Evolutionary conservation across 2,888 invertebrate genomes (phyloP).

Genomic region (Autographa pulchrina): DNA sequence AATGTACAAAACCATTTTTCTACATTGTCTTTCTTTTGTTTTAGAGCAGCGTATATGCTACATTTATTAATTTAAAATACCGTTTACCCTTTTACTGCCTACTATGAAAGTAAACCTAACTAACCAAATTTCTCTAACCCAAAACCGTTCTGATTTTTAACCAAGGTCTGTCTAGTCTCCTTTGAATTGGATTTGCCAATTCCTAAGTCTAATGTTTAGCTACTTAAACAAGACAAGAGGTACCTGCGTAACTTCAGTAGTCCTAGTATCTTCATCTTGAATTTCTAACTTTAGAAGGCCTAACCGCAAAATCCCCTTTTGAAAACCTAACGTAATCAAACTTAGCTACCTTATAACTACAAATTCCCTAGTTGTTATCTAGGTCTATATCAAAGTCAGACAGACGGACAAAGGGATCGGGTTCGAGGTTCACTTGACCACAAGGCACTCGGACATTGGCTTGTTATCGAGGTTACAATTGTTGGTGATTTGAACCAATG

Average conservation of each 20-base stretch:
- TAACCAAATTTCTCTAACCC: background rate
- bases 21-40: too few species aligned
- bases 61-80: too few species aligned
- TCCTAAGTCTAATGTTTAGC: background rate
- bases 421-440: constrained; percentile 21
- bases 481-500: constrained; percentile 13
- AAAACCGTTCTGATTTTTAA: background rate
- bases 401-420: constrained; percentile 15
- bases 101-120: background rate
- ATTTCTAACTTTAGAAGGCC: background rate
- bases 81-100: too few species aligned
- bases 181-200: background rate
- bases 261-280: background rate
- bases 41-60: too few species aligned
- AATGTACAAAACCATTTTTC: too few species aligned
- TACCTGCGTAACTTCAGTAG: too few species aligned
- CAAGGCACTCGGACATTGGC: constrained; percentile 31
- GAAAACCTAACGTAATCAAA: too few species aligned
- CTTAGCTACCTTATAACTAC: background rate
- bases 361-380: constrained; percentile 15
- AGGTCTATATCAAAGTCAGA: constrained; percentile 39
- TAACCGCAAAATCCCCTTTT: background rate
- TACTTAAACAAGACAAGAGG: too few species aligned
- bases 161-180: background rate
- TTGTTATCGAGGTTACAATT: constrained; percentile 26